Base-by-base conservation (phyloP, 2,888 invertebrate species). In the Tetropium fuscum region DNA sequence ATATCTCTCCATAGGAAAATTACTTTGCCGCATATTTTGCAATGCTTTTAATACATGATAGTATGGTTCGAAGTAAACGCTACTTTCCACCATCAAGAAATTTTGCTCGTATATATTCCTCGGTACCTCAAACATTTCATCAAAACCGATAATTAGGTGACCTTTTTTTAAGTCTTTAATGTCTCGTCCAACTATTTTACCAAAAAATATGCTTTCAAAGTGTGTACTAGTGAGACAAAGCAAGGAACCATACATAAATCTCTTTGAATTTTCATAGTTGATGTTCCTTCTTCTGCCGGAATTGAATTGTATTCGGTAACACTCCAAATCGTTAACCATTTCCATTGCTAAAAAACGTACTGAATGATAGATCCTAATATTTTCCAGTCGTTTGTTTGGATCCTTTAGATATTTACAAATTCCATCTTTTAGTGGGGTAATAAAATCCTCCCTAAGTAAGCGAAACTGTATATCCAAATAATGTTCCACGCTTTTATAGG, bases 31-130 rank as follows among this genome's bases (percentile, higher is more conserved):
- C 48, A 89, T 85, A 0, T 80, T 80, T 74, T 90, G 87, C 19
- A 95, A 77, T 8, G 89, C 91, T 65, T 84, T 85, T 48, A 93
- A 81, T 0, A 93, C 91, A 73, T 90, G 88, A 63, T 88, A 85
- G 75, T 94, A 94, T 0, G 94, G 92, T 74, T 94, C 94, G 75
- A 94, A 93, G 78, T 90, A 95, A 0, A 91, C 88, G 47, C 87
- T 88, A 48, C 91, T 89, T 77, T 94, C 93, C 1, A 91, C 85
- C 90, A 94, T 91, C 0, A 87, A 72, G 60, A 64, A 66, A 18
- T 34, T 38, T 44, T n/a, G 16, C 15, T 53, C 25, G 3, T 56
- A 34, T 6, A 43, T 32, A 19, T 56, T 49, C 16, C 34, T 27
- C 6, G 58, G 53, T 10, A 59, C n/a, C 2, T 13, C 30, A 15